Evolutionary conservation across 2,797 vertebrate genomes (phyloP), one percentile per base, ranked within the genome.

Genomic region (Protosalanx chinensis): DNA sequence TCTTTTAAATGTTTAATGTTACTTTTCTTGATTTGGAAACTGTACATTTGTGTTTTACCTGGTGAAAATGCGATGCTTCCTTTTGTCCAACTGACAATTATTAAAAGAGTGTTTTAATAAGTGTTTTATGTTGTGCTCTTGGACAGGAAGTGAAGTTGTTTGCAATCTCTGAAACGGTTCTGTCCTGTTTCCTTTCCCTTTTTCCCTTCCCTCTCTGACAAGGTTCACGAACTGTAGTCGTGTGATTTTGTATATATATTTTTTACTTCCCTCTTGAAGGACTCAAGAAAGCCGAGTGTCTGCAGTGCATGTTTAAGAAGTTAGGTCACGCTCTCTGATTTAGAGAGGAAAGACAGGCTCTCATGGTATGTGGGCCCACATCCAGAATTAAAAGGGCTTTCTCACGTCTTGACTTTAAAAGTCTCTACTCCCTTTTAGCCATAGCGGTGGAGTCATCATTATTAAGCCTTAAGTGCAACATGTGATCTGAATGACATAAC

Each of bases 251-350:
- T 27, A 27, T 27, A 27, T 27, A 27, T 27, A n/a, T 76, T 87
- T 89, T 86, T 76, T 4, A 75, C 81, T 77, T 86, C 86, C 73
- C 77, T 80, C 20, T 69, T 79, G 2, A 67, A 46, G 77, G 71
- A 75, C 67, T 73, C 70, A 46, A 63, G 66, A 71, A 60, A 41
- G 20, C 20, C 37, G 12, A 62, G 16, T 18, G 6, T 13, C 30
- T 46, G 63, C 37, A 49, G 64, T 41, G n/a, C 62, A 18, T 12
- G n/a, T 29, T 3, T 49, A 12, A 27, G 70, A 69, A 57, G 23
- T 56, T 75, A 32, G 66, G 18, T n/a, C 33, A 67, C 29, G 46
- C 8, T 2, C 33, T 35, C 41, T 46, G 56, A 65, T 41, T 65
- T 66, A 32, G 57, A 23, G 72, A 59, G 37, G 59, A 5, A 62